Evolutionary conservation across 2,113 vertebrate genomes (phyloP).

Genomic region (Cryptomyrus ogoouensis): DNA sequence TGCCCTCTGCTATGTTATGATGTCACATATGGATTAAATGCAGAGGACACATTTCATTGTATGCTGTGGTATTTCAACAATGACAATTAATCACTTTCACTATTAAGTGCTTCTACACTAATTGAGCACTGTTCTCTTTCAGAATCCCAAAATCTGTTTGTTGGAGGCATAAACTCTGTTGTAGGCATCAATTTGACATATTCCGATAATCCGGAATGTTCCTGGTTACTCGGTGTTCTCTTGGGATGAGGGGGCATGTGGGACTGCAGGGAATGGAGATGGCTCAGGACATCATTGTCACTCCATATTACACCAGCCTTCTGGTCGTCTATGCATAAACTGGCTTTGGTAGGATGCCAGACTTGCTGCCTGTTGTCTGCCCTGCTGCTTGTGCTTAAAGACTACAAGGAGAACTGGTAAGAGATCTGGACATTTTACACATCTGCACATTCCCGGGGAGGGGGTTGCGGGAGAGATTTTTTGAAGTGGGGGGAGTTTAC

Average conservation of each 20-base stretch:
- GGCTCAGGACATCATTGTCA: background rate
- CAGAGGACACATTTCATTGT: background rate
- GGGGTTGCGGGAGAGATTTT: background rate
- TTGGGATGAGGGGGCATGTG: background rate
- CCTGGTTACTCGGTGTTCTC: background rate
- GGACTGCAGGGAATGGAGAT: background rate
- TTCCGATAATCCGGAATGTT: background rate
- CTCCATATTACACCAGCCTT: background rate
- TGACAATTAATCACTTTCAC: no score
- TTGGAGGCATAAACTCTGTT: background rate
- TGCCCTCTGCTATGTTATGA: background rate
- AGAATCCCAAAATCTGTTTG: background rate
- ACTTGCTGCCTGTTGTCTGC: background rate
- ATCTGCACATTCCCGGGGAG: background rate
- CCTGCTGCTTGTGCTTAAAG: background rate
- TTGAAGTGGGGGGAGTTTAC: background rate
- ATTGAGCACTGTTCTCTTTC: background rate
- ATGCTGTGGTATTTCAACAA: background rate
- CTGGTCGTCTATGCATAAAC: background rate
- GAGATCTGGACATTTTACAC: background rate
- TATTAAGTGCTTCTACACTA: background rate
- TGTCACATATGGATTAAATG: background rate
- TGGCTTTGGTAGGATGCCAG: background rate
- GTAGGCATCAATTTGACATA: background rate
- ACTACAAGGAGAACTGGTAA: background rate